phyloP scores from a whole-genome alignment of 1,140 invertebrate genomes.

The Drosophila eugracilis region DNA sequence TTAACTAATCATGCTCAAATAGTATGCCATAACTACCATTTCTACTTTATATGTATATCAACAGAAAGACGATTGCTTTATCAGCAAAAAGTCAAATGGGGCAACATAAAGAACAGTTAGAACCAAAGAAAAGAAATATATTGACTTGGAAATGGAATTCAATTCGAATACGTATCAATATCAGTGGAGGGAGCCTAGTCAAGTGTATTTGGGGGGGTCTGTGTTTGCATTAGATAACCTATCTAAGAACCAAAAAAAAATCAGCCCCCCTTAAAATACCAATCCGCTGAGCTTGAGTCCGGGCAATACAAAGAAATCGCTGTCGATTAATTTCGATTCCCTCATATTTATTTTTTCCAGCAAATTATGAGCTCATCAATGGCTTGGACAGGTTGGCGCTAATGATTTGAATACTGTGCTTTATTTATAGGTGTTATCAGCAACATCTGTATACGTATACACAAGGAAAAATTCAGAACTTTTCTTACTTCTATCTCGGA shows the following conservation, averaged over 20 bases:
- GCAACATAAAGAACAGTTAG: slow-evolving; percentile 33
- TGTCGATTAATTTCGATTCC: slow-evolving; percentile 12
- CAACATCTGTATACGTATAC: slow-evolving; percentile 17
- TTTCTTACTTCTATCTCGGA: neutral
- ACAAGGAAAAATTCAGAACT: neutral
- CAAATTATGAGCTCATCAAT: slow-evolving; percentile 58
- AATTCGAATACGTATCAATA: slow-evolving; percentile 2
- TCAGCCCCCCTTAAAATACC: neutral
- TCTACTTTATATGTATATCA: neutral
- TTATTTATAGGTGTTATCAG: slow-evolving; percentile 39
- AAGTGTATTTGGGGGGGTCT: slow-evolving; percentile 1
- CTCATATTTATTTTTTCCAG: slow-evolving; percentile 41
- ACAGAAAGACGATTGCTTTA: slow-evolving; percentile 60
- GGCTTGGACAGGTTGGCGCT: slow-evolving; percentile 24
- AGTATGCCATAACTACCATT: slow-evolving; percentile 22
- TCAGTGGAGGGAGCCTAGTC: slow-evolving; percentile 38
- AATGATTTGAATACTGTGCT: slow-evolving; percentile 35
- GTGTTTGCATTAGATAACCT: slow-evolving; percentile 62
- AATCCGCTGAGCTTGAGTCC: slow-evolving; percentile 6
- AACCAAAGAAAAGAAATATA: slow-evolving; percentile 25
- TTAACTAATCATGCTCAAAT: slow-evolving; percentile 47
- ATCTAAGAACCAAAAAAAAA: slow-evolving; percentile 21
- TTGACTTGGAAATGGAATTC: slow-evolving; percentile 29
- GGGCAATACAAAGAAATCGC: slow-evolving; percentile 31
- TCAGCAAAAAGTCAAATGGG: slow-evolving; percentile 43